phyloP scores from a whole-genome alignment of 2,113 vertebrate species.

The Riparia riparia region DNA sequence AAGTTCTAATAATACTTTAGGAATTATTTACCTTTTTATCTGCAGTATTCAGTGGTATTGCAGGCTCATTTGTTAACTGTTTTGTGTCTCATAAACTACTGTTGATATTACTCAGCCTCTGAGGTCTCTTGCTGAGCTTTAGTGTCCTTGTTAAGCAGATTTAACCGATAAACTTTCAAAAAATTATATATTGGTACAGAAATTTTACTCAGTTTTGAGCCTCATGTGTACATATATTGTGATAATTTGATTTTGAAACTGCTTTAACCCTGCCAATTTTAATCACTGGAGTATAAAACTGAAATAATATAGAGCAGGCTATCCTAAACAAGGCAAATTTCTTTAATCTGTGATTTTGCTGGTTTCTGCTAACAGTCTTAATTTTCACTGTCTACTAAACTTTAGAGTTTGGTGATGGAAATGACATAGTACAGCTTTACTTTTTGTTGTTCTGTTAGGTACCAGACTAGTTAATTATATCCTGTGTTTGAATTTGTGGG shows the following conservation, averaged over 20 bases:
- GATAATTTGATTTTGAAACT: background rate
- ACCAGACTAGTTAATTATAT: background rate
- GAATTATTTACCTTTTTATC: background rate
- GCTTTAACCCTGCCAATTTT: background rate
- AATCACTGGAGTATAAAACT: background rate
- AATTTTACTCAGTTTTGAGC: background rate
- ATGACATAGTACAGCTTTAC: background rate
- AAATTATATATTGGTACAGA: background rate
- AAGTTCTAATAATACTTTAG: slow-evolving; percentile 30
- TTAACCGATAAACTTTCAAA: background rate
- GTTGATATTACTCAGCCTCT: background rate
- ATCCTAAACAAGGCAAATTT: background rate
- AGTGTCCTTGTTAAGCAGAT: background rate
- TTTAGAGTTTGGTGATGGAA: background rate
- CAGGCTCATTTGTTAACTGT: background rate
- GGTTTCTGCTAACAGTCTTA: background rate
- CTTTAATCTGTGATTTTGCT: background rate
- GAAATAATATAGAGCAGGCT: background rate
- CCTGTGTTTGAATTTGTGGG: background rate
- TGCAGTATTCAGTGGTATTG: background rate
- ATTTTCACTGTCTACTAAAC: background rate
- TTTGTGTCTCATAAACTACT: background rate
- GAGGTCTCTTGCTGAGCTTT: background rate
- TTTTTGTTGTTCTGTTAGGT: background rate
- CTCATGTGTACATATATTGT: background rate